phyloP scores from a whole-genome alignment of 2,888 invertebrate genomes.

The Abrostola tripartita region DNA sequence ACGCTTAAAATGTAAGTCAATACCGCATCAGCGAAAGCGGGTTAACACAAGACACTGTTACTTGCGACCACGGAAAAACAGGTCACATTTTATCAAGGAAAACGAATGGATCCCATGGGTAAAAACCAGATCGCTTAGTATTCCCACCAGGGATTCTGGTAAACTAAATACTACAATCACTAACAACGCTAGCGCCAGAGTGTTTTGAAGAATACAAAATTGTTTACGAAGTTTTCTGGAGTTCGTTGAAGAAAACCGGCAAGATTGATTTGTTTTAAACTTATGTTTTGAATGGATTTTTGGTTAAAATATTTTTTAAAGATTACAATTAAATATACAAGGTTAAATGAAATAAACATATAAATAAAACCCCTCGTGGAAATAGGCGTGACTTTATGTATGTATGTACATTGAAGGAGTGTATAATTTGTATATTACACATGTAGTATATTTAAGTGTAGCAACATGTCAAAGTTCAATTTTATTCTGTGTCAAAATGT shows the following conservation, averaged over 20 bases:
- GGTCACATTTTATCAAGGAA: conserved; percentile 41
- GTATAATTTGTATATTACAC: too few species aligned
- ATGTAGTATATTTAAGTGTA: too few species aligned
- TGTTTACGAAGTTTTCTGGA: conserved; percentile 30
- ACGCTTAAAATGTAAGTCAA: conserved; percentile 8
- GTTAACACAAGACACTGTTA: conserved; percentile 12
- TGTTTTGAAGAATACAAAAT: conserved; percentile 42
- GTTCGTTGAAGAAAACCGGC: conserved; percentile 29
- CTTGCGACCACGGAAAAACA: conserved; percentile 15
- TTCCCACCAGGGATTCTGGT: conserved; percentile 1
- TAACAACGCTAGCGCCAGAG: conserved; percentile 10
- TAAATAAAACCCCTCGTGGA: too few species aligned
- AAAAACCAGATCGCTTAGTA: conserved; percentile 27
- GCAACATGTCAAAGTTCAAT: too few species aligned
- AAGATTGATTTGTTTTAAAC: conserved; percentile 10
- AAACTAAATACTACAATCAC: conserved; percentile 32
- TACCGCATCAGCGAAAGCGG: conserved; percentile 4
- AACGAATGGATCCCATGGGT: conserved; percentile 45
- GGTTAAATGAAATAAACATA: too few species aligned
- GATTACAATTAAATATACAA: too few species aligned
- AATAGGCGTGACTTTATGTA: too few species aligned
- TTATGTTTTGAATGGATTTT: conserved; percentile 9
- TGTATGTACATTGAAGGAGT: too few species aligned
- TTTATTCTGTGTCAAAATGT: too few species aligned
- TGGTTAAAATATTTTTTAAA: too few species aligned